Base-by-base conservation (phyloP, 53 echinoderm and acorn worm genomes). In the Astropecten irregularis region DNA sequence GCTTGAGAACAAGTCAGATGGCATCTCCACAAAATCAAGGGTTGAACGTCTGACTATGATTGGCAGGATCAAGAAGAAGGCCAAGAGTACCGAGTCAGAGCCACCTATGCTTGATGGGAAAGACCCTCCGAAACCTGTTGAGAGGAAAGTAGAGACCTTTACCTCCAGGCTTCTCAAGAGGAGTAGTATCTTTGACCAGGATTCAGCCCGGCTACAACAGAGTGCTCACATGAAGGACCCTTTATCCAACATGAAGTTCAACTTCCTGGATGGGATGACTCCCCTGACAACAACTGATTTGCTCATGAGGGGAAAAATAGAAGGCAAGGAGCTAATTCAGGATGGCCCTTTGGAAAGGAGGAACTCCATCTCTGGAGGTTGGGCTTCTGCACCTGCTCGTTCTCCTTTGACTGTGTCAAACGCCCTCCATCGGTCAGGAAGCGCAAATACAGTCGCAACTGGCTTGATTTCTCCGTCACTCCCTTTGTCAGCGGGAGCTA, bases 171-270 rank as follows among this genome's bases (percentile, higher is more conserved):
- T 91, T 44, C 66, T 71, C 40, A 83, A 91, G 56, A 68, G 93
- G 61, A 95, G 83, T 40, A 95, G 92, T 46, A 99, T 99, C 38
- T 99, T 99, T 83, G 90, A 92, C 86, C 94, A 92, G 66, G 99
- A 99, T 31, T 52, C 79, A 30, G 99, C 94, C 33, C 88, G 99
- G 15, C 85, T 99, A 30, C 76, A 79, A 28, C 84, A 90, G 55
- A 90, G 84, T 81, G 82, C 81, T 38, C 69, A 69, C 19, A 59
- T 60, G 26, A 85, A 73, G 35, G 53, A 62, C 13, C 27, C 37
- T n/a, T 20, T 36, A 32, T 68, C 68, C 46, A 44, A 46, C 23
- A 79, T 19, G 34, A 79, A 79, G 79, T 79, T 79, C 34, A 79
- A 79, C 48, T 79, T 62, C 34, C 30, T 62, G 29, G 79, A 79